phyloP scores from a whole-genome alignment of 2,113 vertebrate genomes.

The Trogon surrucura region DNA sequence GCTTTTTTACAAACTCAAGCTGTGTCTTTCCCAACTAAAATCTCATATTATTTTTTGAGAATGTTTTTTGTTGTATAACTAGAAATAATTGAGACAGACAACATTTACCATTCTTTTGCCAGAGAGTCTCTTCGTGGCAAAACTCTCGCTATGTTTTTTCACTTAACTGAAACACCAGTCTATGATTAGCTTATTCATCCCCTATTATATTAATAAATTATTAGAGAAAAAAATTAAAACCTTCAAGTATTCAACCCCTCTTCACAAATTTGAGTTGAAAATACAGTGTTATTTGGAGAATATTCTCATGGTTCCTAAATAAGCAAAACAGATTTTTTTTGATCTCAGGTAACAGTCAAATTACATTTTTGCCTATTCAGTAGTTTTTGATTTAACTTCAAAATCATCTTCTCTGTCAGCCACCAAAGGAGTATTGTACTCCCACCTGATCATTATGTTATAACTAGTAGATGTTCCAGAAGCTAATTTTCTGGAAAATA shows the following conservation, averaged over 20 bases:
- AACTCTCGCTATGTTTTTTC: slow-evolving; percentile 5
- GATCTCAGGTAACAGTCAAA: neutral
- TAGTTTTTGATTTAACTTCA: neutral
- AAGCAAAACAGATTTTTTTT: neutral
- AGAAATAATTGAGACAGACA: slow-evolving; percentile 49
- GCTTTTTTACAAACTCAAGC: slow-evolving; percentile 52
- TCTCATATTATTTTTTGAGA: slow-evolving; percentile 46
- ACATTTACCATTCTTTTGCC: slow-evolving; percentile 42
- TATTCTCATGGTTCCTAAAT: neutral
- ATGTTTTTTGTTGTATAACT: slow-evolving; percentile 37
- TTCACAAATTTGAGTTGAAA: neutral
- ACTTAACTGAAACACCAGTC: neutral
- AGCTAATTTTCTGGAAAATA: neutral
- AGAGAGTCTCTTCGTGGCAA: neutral
- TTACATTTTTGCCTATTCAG: neutral
- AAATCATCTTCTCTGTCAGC: neutral
- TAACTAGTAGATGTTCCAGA: neutral
- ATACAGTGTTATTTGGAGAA: accelerated
- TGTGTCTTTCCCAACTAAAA: slow-evolving; percentile 58
- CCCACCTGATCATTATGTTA: neutral
- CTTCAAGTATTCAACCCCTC: neutral
- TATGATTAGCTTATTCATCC: neutral
- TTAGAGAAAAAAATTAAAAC: neutral
- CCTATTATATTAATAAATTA: neutral
- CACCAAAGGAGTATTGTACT: neutral